phyloP scores from a whole-genome alignment of 2,113 vertebrate species.

The Ginglymostoma cirratum region DNA sequence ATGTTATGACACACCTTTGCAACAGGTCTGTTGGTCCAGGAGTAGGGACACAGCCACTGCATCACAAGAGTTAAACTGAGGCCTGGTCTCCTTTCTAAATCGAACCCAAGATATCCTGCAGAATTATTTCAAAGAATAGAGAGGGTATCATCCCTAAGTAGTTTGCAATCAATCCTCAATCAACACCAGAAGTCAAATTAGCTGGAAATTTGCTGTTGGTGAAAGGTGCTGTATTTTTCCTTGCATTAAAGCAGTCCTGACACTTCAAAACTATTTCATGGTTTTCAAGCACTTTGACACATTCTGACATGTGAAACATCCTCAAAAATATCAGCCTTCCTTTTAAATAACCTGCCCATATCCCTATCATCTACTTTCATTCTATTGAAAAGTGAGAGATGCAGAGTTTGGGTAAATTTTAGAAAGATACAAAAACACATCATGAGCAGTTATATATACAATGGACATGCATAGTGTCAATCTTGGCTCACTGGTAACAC shows the following conservation, averaged over 20 bases:
- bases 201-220: neutral
- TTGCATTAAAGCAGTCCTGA: neutral
- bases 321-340: neutral
- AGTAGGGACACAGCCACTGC: too few relatives aligned
- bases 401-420: neutral
- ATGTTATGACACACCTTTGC: neutral
- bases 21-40: too few relatives aligned
- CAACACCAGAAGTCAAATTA: neutral
- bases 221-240: neutral
- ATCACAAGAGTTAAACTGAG: neutral
- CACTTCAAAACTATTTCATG: neutral
- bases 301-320: neutral
- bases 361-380: neutral
- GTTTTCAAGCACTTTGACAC: neutral
- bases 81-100: neutral
- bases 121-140: neutral
- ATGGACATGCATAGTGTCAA: neutral
- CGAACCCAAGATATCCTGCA: neutral
- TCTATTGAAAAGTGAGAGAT: neutral
- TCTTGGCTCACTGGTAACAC: neutral
- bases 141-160: neutral
- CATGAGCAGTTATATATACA: neutral
- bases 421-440: neutral
- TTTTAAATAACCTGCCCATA: neutral
- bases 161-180: neutral